Evolutionary conservation across 2,888 invertebrate species (phyloP).

Genomic region (Aspidapion aeneum): DNA sequence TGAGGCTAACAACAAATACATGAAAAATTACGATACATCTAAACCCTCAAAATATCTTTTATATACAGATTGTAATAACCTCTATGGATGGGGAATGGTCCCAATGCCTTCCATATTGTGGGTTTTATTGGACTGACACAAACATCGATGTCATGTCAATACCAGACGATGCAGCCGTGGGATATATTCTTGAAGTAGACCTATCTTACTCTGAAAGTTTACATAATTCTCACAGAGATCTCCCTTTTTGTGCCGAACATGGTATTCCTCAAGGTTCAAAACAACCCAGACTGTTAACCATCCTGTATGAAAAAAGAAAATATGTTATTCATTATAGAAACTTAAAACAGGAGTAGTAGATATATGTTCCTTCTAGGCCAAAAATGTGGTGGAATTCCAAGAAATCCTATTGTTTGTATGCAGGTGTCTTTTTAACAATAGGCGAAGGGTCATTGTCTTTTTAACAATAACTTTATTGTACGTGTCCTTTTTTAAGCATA

Average conservation of each 20-base stretch:
- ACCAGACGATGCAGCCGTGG: slow-evolving; percentile 18
- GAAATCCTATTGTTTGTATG: too few relatives aligned
- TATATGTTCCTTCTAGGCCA: too few relatives aligned
- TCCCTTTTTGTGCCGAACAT: not conserved
- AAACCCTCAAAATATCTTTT: slow-evolving; percentile 8
- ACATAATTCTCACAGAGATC: slow-evolving; percentile 30
- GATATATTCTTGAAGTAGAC: not conserved
- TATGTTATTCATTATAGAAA: slow-evolving; percentile 13
- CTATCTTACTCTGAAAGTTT: slow-evolving; percentile 40
- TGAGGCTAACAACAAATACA: slow-evolving; percentile 36
- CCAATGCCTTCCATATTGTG: slow-evolving; percentile 31
- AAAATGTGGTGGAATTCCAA: too few relatives aligned
- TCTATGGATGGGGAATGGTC: slow-evolving; percentile 30
- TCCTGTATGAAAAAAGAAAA: slow-evolving; percentile 14
- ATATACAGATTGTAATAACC: slow-evolving; percentile 9
- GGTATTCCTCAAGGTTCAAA: not conserved
- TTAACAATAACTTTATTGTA: too few relatives aligned
- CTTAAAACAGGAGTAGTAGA: too few relatives aligned
- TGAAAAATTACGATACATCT: not conserved
- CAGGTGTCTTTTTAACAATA: too few relatives aligned
- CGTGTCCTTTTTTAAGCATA: too few relatives aligned
- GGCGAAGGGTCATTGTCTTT: too few relatives aligned
- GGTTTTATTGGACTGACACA: slow-evolving; percentile 15
- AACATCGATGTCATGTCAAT: slow-evolving; percentile 17
- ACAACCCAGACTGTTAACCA: slow-evolving; percentile 21